Evolutionary conservation across 2,888 invertebrate genomes (phyloP).

Genomic region (Lasioglossum lativentre): DNA sequence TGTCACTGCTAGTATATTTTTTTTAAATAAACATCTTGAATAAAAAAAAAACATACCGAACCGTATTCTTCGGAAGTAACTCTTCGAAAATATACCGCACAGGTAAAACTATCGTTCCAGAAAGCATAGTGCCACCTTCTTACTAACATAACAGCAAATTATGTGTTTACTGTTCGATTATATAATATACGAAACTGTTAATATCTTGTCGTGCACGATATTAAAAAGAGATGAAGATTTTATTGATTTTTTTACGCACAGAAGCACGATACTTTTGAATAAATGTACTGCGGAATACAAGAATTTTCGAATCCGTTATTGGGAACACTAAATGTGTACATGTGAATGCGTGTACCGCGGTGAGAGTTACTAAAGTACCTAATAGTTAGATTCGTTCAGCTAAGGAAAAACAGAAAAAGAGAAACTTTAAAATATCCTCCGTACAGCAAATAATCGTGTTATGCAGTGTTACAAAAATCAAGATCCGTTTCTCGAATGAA

Average conservation of each 20-base stretch:
- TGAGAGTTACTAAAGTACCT: slow-evolving; percentile 60
- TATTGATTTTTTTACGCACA: slow-evolving; percentile 33
- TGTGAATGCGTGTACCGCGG: slow-evolving; percentile 22
- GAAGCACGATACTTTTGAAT: slow-evolving; percentile 20
- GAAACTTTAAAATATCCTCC: slow-evolving; percentile 41
- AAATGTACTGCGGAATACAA: slow-evolving; percentile 4
- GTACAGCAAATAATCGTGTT: slow-evolving; percentile 29
- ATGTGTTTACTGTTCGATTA: slow-evolving; percentile 11
- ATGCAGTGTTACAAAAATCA: slow-evolving; percentile 43
- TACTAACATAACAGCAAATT: slow-evolving; percentile 8
- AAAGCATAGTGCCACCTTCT: slow-evolving; percentile 28
- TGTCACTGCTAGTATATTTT: slow-evolving; percentile 56
- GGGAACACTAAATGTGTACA: slow-evolving; percentile 41
- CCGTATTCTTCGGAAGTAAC: slow-evolving; percentile 24
- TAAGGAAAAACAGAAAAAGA: slow-evolving; percentile 25
- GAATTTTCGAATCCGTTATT: slow-evolving; percentile 30
- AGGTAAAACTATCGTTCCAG: slow-evolving; percentile 42
- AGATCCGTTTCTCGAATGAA: slow-evolving; percentile 45
- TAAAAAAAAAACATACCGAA: slow-evolving; percentile 30
- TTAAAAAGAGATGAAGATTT: background rate
- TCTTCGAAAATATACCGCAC: slow-evolving; percentile 20
- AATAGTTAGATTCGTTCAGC: slow-evolving; percentile 48
- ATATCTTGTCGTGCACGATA: slow-evolving; percentile 5
- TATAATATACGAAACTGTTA: slow-evolving; percentile 19
- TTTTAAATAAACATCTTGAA: slow-evolving; percentile 58